Percentiles rank a stretch among this genome's conserved stretches.
Conservation (phyloP, 2,888 invertebrate genomes). For the Blastobasis lacticolella region DNA sequence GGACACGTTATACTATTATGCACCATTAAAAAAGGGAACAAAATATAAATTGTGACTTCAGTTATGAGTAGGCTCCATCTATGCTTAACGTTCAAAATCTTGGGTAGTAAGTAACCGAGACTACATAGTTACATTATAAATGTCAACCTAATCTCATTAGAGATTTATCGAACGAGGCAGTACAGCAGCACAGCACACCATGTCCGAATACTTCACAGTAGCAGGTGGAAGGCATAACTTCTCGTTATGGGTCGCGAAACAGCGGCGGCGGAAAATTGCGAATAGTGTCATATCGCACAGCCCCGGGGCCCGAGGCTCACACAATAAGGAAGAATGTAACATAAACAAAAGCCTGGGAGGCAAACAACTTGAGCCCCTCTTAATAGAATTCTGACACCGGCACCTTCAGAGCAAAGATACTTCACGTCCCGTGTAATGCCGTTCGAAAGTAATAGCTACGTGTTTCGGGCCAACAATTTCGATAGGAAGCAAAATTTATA, state of each 20-base stretch:
- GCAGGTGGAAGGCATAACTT: constrained; percentile 49
- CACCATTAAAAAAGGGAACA: too few relatives aligned
- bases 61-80: too few relatives aligned
- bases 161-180: too few relatives aligned
- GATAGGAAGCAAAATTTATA: neutral
- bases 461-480: too few relatives aligned
- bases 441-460: neutral
- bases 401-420: constrained; percentile 47
- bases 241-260: constrained; percentile 31
- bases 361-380: constrained; percentile 55
- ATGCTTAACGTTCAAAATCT: too few relatives aligned
- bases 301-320: constrained; percentile 21
- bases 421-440: constrained; percentile 27
- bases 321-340: constrained; percentile 50
- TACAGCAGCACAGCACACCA: too few relatives aligned
- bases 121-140: too few relatives aligned
- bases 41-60: too few relatives aligned
- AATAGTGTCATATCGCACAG: constrained; percentile 34
- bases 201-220: constrained; percentile 37
- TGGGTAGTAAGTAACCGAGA: too few relatives aligned
- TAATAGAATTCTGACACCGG: constrained; percentile 54
- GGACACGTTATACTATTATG: too few relatives aligned
- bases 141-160: too few relatives aligned
- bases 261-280: constrained; percentile 38
- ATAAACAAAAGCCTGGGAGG: constrained; percentile 43